Evolutionary conservation across 2,888 invertebrate genomes (phyloP).

Genomic region (Ommatoiulus sabulosus): DNA sequence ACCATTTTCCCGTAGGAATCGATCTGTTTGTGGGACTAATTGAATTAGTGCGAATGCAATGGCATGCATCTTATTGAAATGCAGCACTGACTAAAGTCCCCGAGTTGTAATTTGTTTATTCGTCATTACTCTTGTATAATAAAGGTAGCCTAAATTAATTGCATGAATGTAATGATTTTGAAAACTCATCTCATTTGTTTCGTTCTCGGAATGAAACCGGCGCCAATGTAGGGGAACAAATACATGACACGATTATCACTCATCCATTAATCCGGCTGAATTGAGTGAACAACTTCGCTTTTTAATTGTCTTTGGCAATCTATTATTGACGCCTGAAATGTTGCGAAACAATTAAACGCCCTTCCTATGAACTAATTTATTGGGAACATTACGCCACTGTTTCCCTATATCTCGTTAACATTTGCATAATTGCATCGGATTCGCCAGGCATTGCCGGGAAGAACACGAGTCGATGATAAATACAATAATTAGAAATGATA

Average conservation of each 20-base stretch:
- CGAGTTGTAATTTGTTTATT: background rate
- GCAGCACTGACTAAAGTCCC: background rate
- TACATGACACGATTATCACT: background rate
- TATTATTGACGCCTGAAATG: constrained; percentile 19
- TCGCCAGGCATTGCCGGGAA: background rate
- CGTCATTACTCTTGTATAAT: background rate
- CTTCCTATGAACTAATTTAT: background rate
- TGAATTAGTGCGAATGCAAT: background rate
- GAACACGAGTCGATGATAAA: background rate
- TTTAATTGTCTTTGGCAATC: constrained; percentile 19
- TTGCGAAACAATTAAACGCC: background rate
- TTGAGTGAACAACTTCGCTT: background rate
- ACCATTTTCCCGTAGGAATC: background rate
- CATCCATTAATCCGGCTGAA: background rate
- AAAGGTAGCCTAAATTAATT: background rate
- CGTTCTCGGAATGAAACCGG: background rate
- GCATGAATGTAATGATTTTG: background rate
- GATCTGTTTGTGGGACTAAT: background rate
- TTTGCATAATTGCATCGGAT: background rate
- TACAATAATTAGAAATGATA: constrained; percentile 19
- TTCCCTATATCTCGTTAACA: background rate
- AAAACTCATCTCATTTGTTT: constrained; percentile 11
- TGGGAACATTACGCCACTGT: background rate
- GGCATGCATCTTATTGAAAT: background rate
- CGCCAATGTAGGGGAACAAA: constrained; percentile 8